Conservation (phyloP, 2,113 vertebrate species). For the Megalops atlanticus region DNA sequence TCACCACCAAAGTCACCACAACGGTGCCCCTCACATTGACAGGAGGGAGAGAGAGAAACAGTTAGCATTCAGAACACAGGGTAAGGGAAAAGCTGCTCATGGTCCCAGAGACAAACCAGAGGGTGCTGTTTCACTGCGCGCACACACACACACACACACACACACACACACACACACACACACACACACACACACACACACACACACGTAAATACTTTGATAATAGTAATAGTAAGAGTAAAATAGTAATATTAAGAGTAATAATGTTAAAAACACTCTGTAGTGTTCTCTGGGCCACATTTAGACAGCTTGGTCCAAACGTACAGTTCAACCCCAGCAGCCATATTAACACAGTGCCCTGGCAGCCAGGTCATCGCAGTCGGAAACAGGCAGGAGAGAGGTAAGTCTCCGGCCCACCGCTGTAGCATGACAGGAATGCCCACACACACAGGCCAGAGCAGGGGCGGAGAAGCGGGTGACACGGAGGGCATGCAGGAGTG, state of each 20-base stretch:
- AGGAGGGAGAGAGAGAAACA: constrained; percentile 14
- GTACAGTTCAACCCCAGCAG: background rate
- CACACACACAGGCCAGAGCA: background rate
- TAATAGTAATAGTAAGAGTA: too few relatives aligned
- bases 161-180: too few relatives aligned
- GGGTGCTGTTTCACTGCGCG: background rate
- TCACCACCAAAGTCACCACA: background rate
- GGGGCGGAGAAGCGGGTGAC: background rate
- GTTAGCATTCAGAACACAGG: constrained; percentile 20
- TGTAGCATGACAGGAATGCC: background rate
- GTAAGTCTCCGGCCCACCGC: background rate
- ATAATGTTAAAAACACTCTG: background rate
- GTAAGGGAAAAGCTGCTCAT: background rate
- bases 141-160: too few relatives aligned
- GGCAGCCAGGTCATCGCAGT: background rate
- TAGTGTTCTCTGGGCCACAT: background rate
- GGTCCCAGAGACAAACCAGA: background rate
- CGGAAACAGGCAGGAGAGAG: background rate
- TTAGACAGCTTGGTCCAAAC: background rate
- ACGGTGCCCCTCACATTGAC: background rate
- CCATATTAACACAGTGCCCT: background rate
- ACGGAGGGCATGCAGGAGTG: background rate
- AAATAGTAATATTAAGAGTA: too few relatives aligned
- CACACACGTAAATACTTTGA: too few relatives aligned
- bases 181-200: too few relatives aligned